Evolutionary conservation across 2,888 invertebrate genomes (phyloP), one percentile per base, ranked within the genome.

Genomic region (Drosophila suboccidentalis): DNA sequence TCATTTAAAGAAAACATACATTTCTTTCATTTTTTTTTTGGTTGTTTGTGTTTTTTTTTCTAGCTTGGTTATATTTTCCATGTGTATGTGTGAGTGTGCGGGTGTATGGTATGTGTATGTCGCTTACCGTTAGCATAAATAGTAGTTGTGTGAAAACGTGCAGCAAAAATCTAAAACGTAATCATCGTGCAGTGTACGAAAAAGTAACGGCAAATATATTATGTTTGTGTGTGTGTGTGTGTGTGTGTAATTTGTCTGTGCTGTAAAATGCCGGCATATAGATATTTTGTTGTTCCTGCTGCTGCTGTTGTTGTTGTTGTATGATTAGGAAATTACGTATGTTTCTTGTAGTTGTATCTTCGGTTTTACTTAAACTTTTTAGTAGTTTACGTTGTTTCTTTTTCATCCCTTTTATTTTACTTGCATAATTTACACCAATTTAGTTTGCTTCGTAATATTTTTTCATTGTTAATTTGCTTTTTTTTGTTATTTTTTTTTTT

Each of bases 111-210:
- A 26, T 41, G 41, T 49, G 17, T 46, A 43, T 59, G 51, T 55
- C 46, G 54, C 60, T 77, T 67, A 76, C 77, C 83, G 80, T 82
- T 77, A 82, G 86, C 82, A 80, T 80, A 82, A 80, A 80, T 72
- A 83, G 80, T 82, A 77, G 53, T 78, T 76, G 79, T 85, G 78
- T 87, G 84, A 78, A 81, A 84, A 87, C 78, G 87, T 80, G 83
- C 80, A 80, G 78, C 68, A 83, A 80, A 68, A 74, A 65, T 80
- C 63, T 78, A 67, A 57, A 80, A 80, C 74, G 75, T 63, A 79
- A 73, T 47, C 66, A 82, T 85, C 47, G 68, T 85, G 82, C 86
- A 51, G 75, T 81, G 75, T 84, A 67, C 34, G 26, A 36, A 62
- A 80, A 80, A 75, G 72, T 80, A 75, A 80, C 80, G 76, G 17